These are phyloP conservation scores for Notolepis coatsorum DNA, from an alignment of 2,797 vertebrate genomes.

Conservation along the genomic window DNA sequence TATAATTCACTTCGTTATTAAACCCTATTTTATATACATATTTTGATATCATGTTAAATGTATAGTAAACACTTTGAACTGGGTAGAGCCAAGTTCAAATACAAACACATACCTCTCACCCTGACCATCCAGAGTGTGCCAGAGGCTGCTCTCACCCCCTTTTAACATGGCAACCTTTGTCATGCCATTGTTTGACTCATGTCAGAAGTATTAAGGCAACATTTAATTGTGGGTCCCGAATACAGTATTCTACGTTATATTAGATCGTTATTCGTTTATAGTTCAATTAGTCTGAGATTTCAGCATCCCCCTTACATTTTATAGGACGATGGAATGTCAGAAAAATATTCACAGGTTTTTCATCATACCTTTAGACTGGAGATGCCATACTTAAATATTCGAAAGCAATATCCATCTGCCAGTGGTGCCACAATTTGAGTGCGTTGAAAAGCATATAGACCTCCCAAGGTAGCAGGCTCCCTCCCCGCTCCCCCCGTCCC, in stretches of 20 bases:
- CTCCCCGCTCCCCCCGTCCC: conserved; percentile 58
- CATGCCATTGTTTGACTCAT: conserved; percentile 48
- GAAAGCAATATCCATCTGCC: conserved; percentile 71
- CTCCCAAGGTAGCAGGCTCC: conserved; percentile 62
- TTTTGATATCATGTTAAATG: neutral
- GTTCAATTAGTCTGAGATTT: neutral
- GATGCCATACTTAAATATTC: conserved; percentile 72
- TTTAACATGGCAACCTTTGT: conserved; percentile 54
- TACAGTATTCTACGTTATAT: neutral
- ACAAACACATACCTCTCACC: conserved; percentile 50
- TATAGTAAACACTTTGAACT: neutral
- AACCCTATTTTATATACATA: neutral
- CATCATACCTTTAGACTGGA: conserved; percentile 75
- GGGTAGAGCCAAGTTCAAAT: conserved; percentile 55
- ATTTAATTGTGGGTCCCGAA: neutral
- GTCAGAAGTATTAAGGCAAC: conserved; percentile 15
- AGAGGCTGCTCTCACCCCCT: conserved; percentile 56
- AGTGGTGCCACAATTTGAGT: conserved; percentile 71
- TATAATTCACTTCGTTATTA: neutral
- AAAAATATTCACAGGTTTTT: conserved; percentile 22
- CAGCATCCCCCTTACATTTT: conserved; percentile 1
- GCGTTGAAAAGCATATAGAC: conserved; percentile 65
- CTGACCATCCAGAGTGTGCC: conserved; percentile 72
- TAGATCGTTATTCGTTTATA: neutral
- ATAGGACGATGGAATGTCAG: conserved; percentile 11